These are phyloP conservation scores for Hiodon alosoides DNA, from an alignment of 2,113 vertebrate species.

Conservation along the genomic window DNA sequence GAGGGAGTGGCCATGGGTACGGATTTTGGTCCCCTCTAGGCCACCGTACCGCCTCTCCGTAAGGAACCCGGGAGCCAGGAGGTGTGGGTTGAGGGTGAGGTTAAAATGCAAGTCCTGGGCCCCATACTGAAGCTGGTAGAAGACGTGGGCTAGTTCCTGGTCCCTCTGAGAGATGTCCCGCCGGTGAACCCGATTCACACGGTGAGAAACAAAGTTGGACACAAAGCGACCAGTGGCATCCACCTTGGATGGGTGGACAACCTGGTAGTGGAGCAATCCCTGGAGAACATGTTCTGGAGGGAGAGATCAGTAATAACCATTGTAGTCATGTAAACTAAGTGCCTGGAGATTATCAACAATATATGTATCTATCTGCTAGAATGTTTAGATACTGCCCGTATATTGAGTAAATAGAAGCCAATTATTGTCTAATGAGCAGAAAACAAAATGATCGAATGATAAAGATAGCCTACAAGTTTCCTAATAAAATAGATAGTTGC, in stretches of 20 bases:
- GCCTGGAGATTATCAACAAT: not conserved
- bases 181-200: constrained; percentile 59
- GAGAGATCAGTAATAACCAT: not conserved
- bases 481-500: too few relatives aligned
- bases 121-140: constrained; percentile 69
- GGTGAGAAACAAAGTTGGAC: constrained; percentile 79
- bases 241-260: constrained; percentile 80
- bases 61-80: constrained; percentile 78
- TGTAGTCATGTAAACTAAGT: not conserved
- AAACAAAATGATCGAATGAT: too few relatives aligned
- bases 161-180: constrained; percentile 53
- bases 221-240: constrained; percentile 79
- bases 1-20: constrained; percentile 25
- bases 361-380: too few relatives aligned
- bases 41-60: constrained; percentile 73
- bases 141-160: constrained; percentile 46
- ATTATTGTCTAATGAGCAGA: too few relatives aligned
- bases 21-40: constrained; percentile 57
- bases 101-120: constrained; percentile 75
- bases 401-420: too few relatives aligned
- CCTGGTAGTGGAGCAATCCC: constrained; percentile 56
- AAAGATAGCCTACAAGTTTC: too few relatives aligned
- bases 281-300: constrained; percentile 40
- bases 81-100: constrained; percentile 73
- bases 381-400: too few relatives aligned